Evolutionary conservation across 2,113 vertebrate genomes (phyloP).

Genomic region (Chloebia gouldiae): DNA sequence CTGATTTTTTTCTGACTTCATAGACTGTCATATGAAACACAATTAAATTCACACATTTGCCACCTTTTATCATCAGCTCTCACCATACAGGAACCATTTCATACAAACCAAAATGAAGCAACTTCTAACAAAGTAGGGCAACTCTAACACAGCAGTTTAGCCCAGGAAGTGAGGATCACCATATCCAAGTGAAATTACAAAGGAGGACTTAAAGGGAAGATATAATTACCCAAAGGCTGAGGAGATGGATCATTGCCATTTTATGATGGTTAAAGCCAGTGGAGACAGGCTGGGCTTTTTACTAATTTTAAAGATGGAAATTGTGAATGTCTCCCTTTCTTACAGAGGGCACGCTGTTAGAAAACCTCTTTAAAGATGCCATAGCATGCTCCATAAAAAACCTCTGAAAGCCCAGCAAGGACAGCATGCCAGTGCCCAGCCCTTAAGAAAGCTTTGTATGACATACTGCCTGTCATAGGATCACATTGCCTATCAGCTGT

Average conservation of each 20-base stretch:
- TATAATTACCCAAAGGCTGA: constrained; percentile 45
- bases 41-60: neutral
- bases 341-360: neutral
- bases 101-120: neutral
- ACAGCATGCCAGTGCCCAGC: neutral
- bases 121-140: neutral
- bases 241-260: constrained; percentile 29
- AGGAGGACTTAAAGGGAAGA: neutral
- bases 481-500: neutral
- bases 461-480: neutral
- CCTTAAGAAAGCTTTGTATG: neutral
- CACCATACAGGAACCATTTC: neutral
- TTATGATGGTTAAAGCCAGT: constrained; percentile 30
- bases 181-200: constrained; percentile 61
- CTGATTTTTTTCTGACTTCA: neutral
- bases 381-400: neutral
- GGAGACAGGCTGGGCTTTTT: constrained; percentile 37
- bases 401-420: neutral
- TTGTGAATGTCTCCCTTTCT: neutral
- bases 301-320: constrained; percentile 48
- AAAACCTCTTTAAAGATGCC: neutral
- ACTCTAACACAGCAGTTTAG: neutral
- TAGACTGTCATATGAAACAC: neutral
- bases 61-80: neutral
- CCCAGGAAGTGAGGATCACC: neutral